Evolutionary conservation across 2,888 invertebrate genomes (phyloP), one percentile per base, ranked within the genome.

Genomic region (Caenorhabditis virilis): DNA sequence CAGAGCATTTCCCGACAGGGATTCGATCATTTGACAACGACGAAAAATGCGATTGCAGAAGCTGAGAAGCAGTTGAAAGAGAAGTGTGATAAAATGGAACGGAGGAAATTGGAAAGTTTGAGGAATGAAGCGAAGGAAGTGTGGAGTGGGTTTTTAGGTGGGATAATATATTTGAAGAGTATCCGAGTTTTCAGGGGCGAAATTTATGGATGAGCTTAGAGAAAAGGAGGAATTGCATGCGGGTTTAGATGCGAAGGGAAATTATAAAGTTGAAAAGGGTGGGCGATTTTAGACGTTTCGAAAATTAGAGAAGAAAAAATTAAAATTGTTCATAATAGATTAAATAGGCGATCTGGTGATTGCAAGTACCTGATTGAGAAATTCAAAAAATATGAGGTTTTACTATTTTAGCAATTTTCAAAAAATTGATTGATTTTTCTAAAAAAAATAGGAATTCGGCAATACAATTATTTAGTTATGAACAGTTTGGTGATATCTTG

Each of bases 191-290:
- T 20, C 20, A 35, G 35, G 47, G 18, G 3, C n/a, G 20, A 16
- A 35, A 22, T 26, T 50, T 4, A 47, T 47, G 63, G 30, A 25
- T 2, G 49, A 54, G 27, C 26, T 63, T 23, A 15, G 36, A 11
- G 52, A 54, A 25, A 50, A 50, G 7, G 58, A 58, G 4, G 63
- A 63, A 25, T 18, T 54, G 36, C 7, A 46, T 0, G 50, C 57
- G 20, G 27, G 30, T 11, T 26, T 53, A 1, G 36, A 54, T 1
- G n/a, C 16, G 25, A 41, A 50, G 2, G 39, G 15, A 22, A 6
- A 22, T 22, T 22, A 4, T 20, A 20, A 22, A n/a, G 23, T 7
- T 11, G 20, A 35, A n/a, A 16, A 26, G n/a, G 27, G 25, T 45
- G 16, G 2, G 2, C 11, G 18, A 5, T 16, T 25, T 25, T 25